Conservation (phyloP, 2,888 invertebrate species). For the Drosophila vallismaia region DNA sequence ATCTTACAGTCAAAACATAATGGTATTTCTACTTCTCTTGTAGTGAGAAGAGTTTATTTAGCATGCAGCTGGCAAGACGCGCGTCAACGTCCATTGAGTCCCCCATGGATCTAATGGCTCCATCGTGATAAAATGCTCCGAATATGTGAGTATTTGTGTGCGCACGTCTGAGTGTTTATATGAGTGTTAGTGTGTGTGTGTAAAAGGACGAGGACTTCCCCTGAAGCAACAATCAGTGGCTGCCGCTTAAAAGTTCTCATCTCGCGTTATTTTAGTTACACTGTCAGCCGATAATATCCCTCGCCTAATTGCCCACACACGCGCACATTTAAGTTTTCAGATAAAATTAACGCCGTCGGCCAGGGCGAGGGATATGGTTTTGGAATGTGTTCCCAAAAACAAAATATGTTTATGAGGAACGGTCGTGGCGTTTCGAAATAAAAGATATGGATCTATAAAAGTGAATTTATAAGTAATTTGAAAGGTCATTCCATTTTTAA, state of each 20-base stretch:
- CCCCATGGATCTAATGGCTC: slow-evolving; percentile 54
- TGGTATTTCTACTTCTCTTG: slow-evolving; percentile 8
- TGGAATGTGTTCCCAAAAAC: slow-evolving; percentile 7
- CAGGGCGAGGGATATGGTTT: background rate
- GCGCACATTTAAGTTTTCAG: slow-evolving; percentile 41
- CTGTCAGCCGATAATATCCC: slow-evolving; percentile 21
- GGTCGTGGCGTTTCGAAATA: background rate
- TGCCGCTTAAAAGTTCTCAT: slow-evolving; percentile 26
- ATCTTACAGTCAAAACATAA: background rate
- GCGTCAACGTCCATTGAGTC: slow-evolving; percentile 62
- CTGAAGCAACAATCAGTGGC: slow-evolving; percentile 24
- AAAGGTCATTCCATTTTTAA: background rate
- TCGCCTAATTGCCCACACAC: slow-evolving; percentile 46
- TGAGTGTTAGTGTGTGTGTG: slow-evolving; percentile 2
- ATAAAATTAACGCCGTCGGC: slow-evolving; percentile 43
- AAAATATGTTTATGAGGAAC: slow-evolving; percentile 10
- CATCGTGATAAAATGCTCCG: slow-evolving; percentile 60
- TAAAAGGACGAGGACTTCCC: slow-evolving; percentile 14
- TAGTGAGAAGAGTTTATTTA: slow-evolving; percentile 35
- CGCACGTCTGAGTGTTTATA: slow-evolving; percentile 5
- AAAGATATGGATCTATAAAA: slow-evolving; percentile 1
- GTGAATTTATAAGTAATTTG: slow-evolving; percentile 5
- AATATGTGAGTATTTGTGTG: slow-evolving; percentile 17
- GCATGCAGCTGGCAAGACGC: slow-evolving; percentile 51
- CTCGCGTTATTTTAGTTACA: slow-evolving; percentile 31